phyloP scores from a whole-genome alignment of 2,888 invertebrate genomes.

The Euproctis similis region DNA sequence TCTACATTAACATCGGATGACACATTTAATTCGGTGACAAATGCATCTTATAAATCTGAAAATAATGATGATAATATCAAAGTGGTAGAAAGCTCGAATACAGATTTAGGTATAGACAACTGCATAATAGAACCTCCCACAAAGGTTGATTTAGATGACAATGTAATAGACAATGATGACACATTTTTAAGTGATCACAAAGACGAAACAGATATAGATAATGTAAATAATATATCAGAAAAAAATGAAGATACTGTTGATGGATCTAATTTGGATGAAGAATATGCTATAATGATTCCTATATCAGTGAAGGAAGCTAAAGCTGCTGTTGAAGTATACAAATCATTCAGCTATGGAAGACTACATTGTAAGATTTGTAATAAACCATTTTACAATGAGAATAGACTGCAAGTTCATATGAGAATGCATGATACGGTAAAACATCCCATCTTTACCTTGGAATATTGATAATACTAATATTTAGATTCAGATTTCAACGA shows the following conservation, averaged over 20 bases:
- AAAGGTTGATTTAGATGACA: slow-evolving; percentile 8
- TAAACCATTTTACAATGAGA: slow-evolving; percentile 41
- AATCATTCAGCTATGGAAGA: slow-evolving; percentile 41
- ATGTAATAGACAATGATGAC: slow-evolving; percentile 19
- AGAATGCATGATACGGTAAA: slow-evolving; percentile 57
- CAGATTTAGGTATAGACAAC: slow-evolving; percentile 1
- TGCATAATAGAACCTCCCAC: slow-evolving; percentile 2
- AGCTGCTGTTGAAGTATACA: slow-evolving; percentile 50
- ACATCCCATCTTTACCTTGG: no score
- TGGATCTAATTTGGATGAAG: slow-evolving; percentile 46
- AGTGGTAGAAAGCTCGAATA: slow-evolving; percentile 4
- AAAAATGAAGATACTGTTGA: slow-evolving; percentile 19
- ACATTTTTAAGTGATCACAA: slow-evolving; percentile 14
- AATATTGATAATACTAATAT: no score
- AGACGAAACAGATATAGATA: slow-evolving; percentile 13
- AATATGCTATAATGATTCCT: slow-evolving; percentile 53
- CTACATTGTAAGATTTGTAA: slow-evolving; percentile 43
- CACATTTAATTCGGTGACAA: slow-evolving; percentile 26
- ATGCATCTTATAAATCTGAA: slow-evolving; percentile 18
- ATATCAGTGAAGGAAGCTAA: slow-evolving; percentile 51
- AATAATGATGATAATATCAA: slow-evolving; percentile 13
- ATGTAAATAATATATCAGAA: slow-evolving; percentile 8
- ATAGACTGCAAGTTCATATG: slow-evolving; percentile 39
- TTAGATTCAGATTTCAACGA: no score
- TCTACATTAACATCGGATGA: slow-evolving; percentile 37